A percentile compares a stretch with the other conserved stretches of the same genome.
Conservation (phyloP, 2,113 vertebrate genomes). For the Cheilinus undulatus region DNA sequence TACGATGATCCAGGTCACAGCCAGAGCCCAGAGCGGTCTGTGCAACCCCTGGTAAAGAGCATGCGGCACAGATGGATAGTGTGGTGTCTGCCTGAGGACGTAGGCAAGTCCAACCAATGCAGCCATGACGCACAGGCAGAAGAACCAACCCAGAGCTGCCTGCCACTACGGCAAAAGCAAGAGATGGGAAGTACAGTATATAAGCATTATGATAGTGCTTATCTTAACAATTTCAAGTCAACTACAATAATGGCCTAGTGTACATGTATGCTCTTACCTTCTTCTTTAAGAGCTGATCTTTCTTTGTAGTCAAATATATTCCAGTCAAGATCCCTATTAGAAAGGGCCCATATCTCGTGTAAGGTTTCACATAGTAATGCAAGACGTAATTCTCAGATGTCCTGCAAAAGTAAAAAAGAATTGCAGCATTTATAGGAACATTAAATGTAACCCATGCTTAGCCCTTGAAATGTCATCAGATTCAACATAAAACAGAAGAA, state of each 20-base stretch:
- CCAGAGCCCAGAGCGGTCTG: slow-evolving; percentile 83
- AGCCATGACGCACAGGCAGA: slow-evolving; percentile 77
- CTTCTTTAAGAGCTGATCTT: slow-evolving; percentile 75
- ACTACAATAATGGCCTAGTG: no score
- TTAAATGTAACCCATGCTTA: not conserved
- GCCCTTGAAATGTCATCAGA: no score
- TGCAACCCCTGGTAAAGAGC: slow-evolving; percentile 88
- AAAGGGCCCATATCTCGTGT: slow-evolving; percentile 88
- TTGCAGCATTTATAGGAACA: not conserved
- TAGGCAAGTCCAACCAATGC: slow-evolving; percentile 81
- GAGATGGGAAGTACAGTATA: not conserved
- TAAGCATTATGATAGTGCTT: no score
- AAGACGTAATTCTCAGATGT: slow-evolving; percentile 78
- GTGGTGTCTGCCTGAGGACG: slow-evolving; percentile 73
- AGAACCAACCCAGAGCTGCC: slow-evolving; percentile 83
- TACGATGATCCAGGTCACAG: slow-evolving; percentile 86
- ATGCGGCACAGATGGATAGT: slow-evolving; percentile 58
- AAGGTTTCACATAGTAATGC: slow-evolving; percentile 88
- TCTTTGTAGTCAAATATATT: slow-evolving; percentile 81
- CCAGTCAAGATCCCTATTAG: slow-evolving; percentile 86
- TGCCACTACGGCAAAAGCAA: slow-evolving; percentile 76
- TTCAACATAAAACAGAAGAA: no score
- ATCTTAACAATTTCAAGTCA: no score
- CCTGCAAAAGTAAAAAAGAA: slow-evolving; percentile 67
- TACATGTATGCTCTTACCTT: slow-evolving; percentile 81